These are phyloP conservation scores for Clarias laeviceps DNA, from an alignment of 2,797 vertebrate genomes.

Conservation along the genomic window DNA sequence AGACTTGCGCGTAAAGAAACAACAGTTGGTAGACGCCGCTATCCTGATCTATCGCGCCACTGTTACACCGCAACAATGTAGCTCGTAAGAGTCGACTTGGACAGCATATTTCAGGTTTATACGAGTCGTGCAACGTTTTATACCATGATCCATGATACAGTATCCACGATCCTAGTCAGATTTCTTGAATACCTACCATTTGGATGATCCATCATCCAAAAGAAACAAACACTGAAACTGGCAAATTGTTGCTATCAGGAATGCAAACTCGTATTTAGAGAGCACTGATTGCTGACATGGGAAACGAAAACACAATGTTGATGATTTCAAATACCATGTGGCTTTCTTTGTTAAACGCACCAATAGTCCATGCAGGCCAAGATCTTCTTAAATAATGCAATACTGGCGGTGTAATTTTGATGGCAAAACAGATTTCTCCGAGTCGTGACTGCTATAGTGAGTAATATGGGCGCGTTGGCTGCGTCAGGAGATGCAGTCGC, in stretches of 20 bases:
- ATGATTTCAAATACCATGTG: constrained; percentile 66
- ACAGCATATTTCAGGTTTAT: neutral
- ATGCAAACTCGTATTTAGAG: constrained; percentile 13
- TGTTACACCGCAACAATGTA: neutral
- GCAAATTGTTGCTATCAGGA: neutral
- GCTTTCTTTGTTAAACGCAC: constrained; percentile 73
- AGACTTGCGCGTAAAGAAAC: constrained; percentile 28
- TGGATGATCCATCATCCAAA: neutral
- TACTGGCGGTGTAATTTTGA: constrained; percentile 83
- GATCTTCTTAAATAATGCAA: constrained; percentile 87
- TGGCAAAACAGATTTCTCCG: constrained; percentile 88
- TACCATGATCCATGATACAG: neutral
- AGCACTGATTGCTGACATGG: constrained; percentile 20
- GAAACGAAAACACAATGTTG: constrained; percentile 1
- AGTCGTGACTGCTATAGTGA: constrained; percentile 99
- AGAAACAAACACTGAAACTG: neutral
- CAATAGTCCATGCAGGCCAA: constrained; percentile 69
- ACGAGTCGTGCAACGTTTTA: neutral
- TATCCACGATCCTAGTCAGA: neutral
- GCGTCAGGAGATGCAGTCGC: constrained; percentile 97
- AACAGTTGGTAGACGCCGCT: constrained; percentile 39
- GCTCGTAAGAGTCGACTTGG: constrained; percentile 3
- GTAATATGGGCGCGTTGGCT: constrained; percentile 93
- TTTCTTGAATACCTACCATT: constrained; percentile 6
- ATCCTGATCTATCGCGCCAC: neutral